Conservation (phyloP, 1,140 invertebrate species). For the Druon quercuslanigerum region DNA sequence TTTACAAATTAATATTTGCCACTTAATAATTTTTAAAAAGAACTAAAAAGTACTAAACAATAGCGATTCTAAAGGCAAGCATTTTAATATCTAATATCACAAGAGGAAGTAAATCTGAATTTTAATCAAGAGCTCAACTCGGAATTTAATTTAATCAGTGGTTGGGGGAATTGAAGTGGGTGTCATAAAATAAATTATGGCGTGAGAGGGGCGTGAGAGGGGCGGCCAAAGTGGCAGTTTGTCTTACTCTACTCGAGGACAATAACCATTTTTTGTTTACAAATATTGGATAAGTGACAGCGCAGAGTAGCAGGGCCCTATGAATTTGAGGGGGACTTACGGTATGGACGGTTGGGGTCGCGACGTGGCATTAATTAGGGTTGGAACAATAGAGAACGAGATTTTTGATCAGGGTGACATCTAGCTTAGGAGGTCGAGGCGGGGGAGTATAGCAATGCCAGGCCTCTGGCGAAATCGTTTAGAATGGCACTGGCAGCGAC, state of each 20-base stretch:
- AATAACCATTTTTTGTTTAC: conserved; percentile 73
- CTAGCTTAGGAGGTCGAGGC: conserved; percentile 64
- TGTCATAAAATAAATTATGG: conserved; percentile 27
- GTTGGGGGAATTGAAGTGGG: neutral
- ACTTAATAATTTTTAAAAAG: too few species aligned
- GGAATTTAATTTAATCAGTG: too few species aligned
- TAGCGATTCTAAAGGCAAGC: too few species aligned
- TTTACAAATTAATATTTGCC: too few species aligned
- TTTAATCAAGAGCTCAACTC: too few species aligned
- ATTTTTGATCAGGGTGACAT: conserved; percentile 70
- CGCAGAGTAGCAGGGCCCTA: conserved; percentile 63
- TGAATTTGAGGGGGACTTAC: conserved; percentile 46
- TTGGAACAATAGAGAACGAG: conserved; percentile 75
- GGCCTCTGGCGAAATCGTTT: conserved; percentile 49
- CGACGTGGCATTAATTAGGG: conserved; percentile 68
- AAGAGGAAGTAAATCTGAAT: too few species aligned
- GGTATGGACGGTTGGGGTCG: conserved; percentile 43
- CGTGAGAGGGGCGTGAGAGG: neutral
- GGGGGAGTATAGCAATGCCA: conserved; percentile 66
- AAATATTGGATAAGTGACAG: conserved; percentile 75
- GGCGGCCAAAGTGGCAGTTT: conserved; percentile 26
- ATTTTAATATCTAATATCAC: too few species aligned
- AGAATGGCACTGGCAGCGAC: conserved; percentile 43
- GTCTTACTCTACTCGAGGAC: conserved; percentile 49
- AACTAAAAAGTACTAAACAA: too few species aligned